A percentile compares a stretch with the other conserved stretches of the same genome.
Evolutionary conservation across 2,888 invertebrate genomes (phyloP).

Genomic region (Steinernema scapterisci): DNA sequence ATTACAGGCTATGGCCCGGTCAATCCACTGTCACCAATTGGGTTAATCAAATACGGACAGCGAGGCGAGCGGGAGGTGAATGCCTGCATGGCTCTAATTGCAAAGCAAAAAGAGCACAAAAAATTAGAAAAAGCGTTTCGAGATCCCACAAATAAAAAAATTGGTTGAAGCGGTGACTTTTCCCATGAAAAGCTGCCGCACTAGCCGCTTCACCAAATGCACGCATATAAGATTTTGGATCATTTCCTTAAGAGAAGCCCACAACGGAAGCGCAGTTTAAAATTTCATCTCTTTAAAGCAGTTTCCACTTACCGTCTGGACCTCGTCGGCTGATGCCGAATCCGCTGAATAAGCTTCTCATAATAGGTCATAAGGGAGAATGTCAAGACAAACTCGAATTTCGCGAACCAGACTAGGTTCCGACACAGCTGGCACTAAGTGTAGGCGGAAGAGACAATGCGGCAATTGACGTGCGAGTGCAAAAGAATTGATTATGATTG

Average conservation of each 20-base stretch:
- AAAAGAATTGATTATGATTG: constrained; percentile 30
- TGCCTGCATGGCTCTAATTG: too few species aligned
- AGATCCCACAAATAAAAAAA: too few species aligned
- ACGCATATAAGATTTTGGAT: too few species aligned
- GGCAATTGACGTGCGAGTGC: constrained; percentile 28
- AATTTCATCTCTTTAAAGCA: too few species aligned
- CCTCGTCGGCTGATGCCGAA: neutral
- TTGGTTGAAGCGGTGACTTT: too few species aligned
- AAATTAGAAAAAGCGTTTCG: too few species aligned
- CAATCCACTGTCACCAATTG: constrained; percentile 12
- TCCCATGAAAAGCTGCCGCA: too few species aligned
- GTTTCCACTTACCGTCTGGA: constrained; percentile 15
- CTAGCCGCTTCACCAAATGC: too few species aligned
- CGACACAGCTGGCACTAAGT: neutral
- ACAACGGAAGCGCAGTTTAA: too few species aligned
- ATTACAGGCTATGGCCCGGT: neutral
- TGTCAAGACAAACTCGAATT: neutral
- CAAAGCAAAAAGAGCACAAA: too few species aligned
- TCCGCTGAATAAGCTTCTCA: constrained; percentile 8
- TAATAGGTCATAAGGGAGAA: constrained; percentile 9
- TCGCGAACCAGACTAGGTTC: neutral
- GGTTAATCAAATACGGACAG: constrained; percentile 11
- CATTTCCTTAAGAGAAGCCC: too few species aligned
- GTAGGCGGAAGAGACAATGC: constrained; percentile 23
- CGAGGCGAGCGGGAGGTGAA: too few species aligned